Conservation (phyloP, 2,113 vertebrate genomes). For the Neogale vison region DNA sequence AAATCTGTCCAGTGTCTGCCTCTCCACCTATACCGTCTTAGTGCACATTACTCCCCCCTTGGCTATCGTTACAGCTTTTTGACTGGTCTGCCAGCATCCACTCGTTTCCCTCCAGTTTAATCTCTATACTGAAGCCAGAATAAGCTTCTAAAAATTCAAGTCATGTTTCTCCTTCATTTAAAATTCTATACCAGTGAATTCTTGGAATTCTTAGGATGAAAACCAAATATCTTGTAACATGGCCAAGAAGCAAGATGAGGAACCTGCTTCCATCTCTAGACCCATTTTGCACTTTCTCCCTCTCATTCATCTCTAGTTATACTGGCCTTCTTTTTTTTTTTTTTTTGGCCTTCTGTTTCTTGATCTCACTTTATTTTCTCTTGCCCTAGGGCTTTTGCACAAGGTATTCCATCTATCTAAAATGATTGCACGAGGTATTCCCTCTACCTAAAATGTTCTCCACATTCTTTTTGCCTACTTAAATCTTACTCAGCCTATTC, state of each 20-base stretch:
- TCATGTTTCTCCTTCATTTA: not conserved
- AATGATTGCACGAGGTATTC: not conserved
- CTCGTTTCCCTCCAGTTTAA: not conserved
- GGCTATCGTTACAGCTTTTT: not conserved
- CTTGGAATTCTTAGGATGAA: not conserved
- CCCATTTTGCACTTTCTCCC: not conserved
- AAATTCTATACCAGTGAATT: not conserved
- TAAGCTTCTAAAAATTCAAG: not conserved
- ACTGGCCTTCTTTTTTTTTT: not conserved
- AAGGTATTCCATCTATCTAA: not conserved
- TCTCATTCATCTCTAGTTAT: not conserved
- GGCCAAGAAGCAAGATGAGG: not conserved
- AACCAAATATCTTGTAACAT: not conserved
- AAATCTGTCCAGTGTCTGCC: not conserved
- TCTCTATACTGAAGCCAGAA: not conserved
- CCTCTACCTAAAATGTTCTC: not conserved
- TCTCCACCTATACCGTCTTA: not conserved
- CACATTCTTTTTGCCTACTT: not conserved
- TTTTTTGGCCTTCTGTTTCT: not conserved
- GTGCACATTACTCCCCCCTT: not conserved
- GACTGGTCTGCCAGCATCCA: not conserved
- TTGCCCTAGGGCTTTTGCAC: not conserved
- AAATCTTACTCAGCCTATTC: not conserved
- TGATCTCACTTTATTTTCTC: slow-evolving; percentile 12
- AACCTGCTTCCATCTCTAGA: not conserved